A percentile compares a stretch with the other conserved stretches of the same genome.
Conservation (phyloP, 2,797 vertebrate genomes). For the Huso huso region DNA sequence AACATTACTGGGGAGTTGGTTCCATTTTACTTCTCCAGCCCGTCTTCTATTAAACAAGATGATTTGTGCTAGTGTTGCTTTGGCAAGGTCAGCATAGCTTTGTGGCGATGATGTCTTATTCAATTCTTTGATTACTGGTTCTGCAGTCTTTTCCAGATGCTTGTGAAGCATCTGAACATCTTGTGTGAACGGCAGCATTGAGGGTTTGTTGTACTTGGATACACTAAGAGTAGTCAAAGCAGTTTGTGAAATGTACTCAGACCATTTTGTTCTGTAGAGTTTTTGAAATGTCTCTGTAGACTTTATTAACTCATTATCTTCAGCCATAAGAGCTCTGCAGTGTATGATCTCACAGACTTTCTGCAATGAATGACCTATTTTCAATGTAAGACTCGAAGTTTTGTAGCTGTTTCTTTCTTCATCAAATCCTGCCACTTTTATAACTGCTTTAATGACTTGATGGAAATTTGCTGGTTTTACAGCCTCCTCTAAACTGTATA, state of each 20-base stretch:
- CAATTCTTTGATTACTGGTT: neutral
- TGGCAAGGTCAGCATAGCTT: neutral
- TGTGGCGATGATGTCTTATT: too few relatives aligned
- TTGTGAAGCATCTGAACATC: neutral
- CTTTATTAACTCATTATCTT: neutral
- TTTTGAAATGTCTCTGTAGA: constrained; percentile 21
- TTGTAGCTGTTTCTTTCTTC: neutral
- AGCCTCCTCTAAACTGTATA: constrained; percentile 27
- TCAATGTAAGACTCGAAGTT: neutral
- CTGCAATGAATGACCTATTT: constrained; percentile 8
- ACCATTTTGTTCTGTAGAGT: constrained; percentile 28
- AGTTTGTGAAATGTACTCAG: neutral
- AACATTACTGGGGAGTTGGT: too few relatives aligned
- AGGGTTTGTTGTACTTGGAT: constrained; percentile 9
- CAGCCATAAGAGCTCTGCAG: neutral
- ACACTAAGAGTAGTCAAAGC: neutral
- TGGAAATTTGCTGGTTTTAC: constrained; percentile 29
- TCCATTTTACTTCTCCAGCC: neutral
- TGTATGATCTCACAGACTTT: constrained; percentile 26
- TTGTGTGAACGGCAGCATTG: neutral
- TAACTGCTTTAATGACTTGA: constrained; percentile 18
- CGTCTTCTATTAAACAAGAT: neutral
- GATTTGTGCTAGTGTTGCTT: neutral
- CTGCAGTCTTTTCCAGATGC: neutral
- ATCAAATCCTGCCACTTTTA: constrained; percentile 6